These are phyloP conservation scores for Hylomyscus alleni DNA, from an alignment of 2,797 vertebrate species.

Conservation along the genomic window DNA sequence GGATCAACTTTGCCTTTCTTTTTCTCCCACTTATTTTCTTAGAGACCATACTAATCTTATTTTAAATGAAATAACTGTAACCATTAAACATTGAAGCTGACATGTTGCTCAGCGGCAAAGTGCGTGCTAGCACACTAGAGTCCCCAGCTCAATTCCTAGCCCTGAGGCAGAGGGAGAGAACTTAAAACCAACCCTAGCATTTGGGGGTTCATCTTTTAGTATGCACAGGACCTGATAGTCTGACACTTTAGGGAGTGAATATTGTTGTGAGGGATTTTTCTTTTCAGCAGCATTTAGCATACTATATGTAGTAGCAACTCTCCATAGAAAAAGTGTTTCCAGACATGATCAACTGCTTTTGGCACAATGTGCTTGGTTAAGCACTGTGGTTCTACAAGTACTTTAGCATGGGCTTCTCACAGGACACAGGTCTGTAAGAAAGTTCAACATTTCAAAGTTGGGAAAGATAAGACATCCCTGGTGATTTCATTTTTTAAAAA, in stretches of 20 bases:
- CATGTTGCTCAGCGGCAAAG: neutral
- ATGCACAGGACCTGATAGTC: neutral
- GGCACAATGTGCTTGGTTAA: slow-evolving; percentile 5
- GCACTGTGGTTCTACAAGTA: neutral
- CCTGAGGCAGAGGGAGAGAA: neutral
- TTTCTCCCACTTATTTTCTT: neutral
- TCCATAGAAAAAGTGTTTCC: neutral
- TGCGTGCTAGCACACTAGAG: neutral
- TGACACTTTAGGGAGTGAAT: neutral
- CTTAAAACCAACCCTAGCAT: slow-evolving; percentile 16
- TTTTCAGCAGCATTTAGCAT: neutral
- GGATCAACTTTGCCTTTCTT: neutral
- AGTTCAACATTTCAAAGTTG: slow-evolving; percentile 10
- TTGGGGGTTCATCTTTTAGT: neutral
- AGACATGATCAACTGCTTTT: neutral
- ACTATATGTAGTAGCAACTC: neutral
- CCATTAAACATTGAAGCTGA: neutral
- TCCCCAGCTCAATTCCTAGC: neutral
- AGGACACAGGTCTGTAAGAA: neutral
- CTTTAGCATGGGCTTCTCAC: neutral
- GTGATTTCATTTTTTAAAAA: neutral
- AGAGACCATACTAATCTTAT: slow-evolving; percentile 33
- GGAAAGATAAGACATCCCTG: slow-evolving; percentile 20
- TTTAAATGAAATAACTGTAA: slow-evolving; percentile 62
- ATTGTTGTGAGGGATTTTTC: neutral